These are phyloP conservation scores for Plecturocebus donacophilus DNA, from an alignment of 2,113 vertebrate species.

Conservation along the genomic window DNA sequence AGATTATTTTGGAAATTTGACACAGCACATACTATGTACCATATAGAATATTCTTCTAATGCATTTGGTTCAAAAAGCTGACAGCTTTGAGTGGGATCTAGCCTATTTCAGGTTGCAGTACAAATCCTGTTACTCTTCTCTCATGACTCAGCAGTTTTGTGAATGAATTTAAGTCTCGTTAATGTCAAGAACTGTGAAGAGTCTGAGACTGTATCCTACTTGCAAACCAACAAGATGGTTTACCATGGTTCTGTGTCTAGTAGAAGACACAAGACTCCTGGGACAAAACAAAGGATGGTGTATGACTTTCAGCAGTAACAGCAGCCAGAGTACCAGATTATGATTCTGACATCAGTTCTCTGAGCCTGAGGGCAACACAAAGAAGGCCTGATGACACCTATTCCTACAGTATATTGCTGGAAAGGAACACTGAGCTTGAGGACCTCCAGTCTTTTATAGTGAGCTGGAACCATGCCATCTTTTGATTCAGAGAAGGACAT, in stretches of 20 bases:
- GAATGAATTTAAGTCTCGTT: neutral
- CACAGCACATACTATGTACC: neutral
- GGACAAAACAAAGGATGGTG: neutral
- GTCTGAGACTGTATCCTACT: neutral
- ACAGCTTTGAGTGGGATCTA: neutral
- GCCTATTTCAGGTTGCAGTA: neutral
- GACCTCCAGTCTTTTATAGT: neutral
- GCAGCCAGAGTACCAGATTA: neutral
- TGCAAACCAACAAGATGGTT: neutral
- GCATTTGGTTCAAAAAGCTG: neutral
- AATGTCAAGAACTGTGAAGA: neutral
- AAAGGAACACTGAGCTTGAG: neutral
- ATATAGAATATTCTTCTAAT: neutral
- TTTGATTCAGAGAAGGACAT: neutral
- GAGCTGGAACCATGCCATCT: neutral
- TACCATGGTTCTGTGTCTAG: neutral
- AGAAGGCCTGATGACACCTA: neutral
- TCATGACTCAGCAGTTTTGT: neutral
- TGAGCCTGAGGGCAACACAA: neutral
- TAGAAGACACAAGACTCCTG: neutral
- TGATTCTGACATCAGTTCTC: neutral
- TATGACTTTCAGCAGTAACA: neutral
- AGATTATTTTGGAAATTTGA: neutral
- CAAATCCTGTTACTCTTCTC: neutral
- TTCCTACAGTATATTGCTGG: neutral